Evolutionary conservation across 2,888 invertebrate species (phyloP), one percentile per base, ranked within the genome.

Genomic region (Octonoba sinensis): DNA sequence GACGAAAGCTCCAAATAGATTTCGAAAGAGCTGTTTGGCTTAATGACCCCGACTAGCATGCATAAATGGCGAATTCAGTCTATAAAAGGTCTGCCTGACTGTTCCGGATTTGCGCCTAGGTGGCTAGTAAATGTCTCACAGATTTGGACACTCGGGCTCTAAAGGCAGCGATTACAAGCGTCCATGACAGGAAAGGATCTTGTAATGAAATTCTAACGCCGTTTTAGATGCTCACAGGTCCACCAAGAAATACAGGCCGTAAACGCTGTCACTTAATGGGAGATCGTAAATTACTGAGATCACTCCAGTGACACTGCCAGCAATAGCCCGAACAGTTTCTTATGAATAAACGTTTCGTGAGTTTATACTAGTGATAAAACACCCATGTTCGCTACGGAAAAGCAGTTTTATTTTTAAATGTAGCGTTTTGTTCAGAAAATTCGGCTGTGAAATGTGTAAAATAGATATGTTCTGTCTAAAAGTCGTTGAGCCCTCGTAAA

Each of bases 141-240:
- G 36, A 36, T 36, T 36, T 36, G 36, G 36, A 36, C 36, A 36
- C 36, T 81, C 74, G 73, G 73, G 73, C 74, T 81, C 73, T 81
- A 81, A 81, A 81, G 73, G 72, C 73, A 73, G 69, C 69, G 73
- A 64, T 74, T 81, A 81, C 73, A 54, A 20, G 69, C 69, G 56
- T 67, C 72, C 62, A 62, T 59, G 78, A 72, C 78, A 81, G 79
- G 64, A 67, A 78, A 71, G 65, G 65, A 69, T 67, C 69, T 54
- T 60, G 67, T 81, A 81, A 81, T 81, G 79, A 73, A 81, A 81
- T 81, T 81, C 79, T 81, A 74, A 81, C 79, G 62, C 73, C 79
- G 69, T 73, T 81, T 81, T 74, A 81, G 73, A 81, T 81, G 79
- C 74, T 81, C 67, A 69, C 79, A 79, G 73, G 73, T 67, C 54